Evolutionary conservation across 2,797 vertebrate genomes (phyloP), one percentile per base, ranked within the genome.

Genomic region (Eutrigla gurnardus): DNA sequence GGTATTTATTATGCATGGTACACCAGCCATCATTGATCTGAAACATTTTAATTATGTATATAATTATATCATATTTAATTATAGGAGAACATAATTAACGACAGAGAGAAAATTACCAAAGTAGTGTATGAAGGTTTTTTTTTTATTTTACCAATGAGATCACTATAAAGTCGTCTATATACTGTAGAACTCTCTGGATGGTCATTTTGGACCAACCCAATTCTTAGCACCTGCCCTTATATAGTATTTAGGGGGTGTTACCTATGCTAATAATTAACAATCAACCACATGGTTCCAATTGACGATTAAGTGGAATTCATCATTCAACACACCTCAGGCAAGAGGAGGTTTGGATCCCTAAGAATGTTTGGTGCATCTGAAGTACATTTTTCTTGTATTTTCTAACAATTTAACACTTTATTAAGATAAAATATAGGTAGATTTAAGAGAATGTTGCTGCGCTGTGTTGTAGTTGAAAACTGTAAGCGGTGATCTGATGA

Each of bases 401-500:
- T 25, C 25, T 25, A 25, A 25, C 25, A 25, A 25, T 25, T 25
- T 25, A 25, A 25, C 25, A 25, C 25, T 25, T 25, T 25, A 55
- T 17, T 5, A 55, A 55, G 33, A 14, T n/a, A 59, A 40, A 59
- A 59, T 59, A 59, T 40, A 12, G 10, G 40, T 12, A 59, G 6
- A 40, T 42, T 40, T 59, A 14, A 40, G 37, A 59, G 8, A 54
- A 9, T 11, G 53, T 36, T 57, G 15, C 54, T n/a, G 0, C 35
- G 14, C 47, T 8, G 49, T 4, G 45, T n/a, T 45, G 52, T 54
- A 55, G 45, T 80, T 25, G 36, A 36, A 59, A 73, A 43, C 39
- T 52, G 70, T 60, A 82, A 65, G 64, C 12, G 40, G 61, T 70
- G 52, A 60, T 25, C 25, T 12, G 42, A 17, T 59, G 42, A 71